phyloP scores from a whole-genome alignment of 1,140 invertebrate genomes.

The Anagrus nilaparvatae region DNA sequence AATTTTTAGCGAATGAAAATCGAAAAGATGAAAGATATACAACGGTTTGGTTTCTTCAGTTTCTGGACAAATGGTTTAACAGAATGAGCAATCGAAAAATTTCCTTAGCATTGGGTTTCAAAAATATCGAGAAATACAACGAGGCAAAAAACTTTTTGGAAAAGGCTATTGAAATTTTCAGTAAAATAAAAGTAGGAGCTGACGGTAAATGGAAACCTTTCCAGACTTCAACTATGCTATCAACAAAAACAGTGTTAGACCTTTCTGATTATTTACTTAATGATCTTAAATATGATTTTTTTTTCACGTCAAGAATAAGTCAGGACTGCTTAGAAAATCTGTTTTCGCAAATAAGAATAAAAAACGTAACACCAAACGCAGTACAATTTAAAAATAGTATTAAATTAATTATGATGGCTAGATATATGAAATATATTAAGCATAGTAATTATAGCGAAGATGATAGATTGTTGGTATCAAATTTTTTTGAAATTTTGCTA shows the following conservation, averaged over 20 bases:
- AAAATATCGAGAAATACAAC: conserved; percentile 4
- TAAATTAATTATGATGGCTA: neutral
- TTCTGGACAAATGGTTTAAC: conserved; percentile 11
- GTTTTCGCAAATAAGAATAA: neutral
- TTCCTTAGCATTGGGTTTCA: conserved; percentile 5
- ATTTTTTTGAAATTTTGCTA: neutral
- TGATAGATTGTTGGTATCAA: neutral
- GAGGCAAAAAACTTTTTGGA: conserved; percentile 11
- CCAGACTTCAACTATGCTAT: neutral
- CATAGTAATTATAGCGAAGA: neutral
- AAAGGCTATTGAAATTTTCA: conserved; percentile 11
- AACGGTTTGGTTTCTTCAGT: conserved; percentile 12
- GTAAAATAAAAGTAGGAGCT: conserved; percentile 8
- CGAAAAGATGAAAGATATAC: conserved; percentile 7
- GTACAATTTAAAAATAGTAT: neutral
- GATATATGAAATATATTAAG: neutral
- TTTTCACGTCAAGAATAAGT: neutral
- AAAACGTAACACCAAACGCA: neutral
- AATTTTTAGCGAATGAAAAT: neutral
- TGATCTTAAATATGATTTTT: no score
- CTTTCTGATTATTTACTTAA: no score
- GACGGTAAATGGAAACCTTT: neutral
- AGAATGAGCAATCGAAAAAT: conserved; percentile 9
- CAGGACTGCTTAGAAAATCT: neutral
- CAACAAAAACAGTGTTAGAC: no score